Base-by-base conservation (phyloP, 2,888 invertebrate genomes). In the Limulus polyphemus region DNA sequence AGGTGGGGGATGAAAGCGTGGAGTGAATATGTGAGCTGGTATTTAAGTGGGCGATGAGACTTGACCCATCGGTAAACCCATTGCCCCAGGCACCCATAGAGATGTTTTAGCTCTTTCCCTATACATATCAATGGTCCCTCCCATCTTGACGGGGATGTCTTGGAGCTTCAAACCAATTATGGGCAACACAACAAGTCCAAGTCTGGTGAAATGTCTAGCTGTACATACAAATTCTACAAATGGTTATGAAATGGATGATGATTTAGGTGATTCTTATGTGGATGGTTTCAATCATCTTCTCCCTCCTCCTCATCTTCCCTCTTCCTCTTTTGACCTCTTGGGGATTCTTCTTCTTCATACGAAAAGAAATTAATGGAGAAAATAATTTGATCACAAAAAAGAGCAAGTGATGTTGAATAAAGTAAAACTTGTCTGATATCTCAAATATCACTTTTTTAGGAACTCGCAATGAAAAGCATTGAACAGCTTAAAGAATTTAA, bases 321-420 rank as follows among this genome's bases (percentile, higher is more conserved):
- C 59, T 65, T 65, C 57, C 65, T 58, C 55, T 65, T 65, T 48
- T 65, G 65, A 11, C 65, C 65, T 32, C 60, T 56, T 13, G 65
- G 59, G 49, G 54, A 54, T 17, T 54, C 54, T 54, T 49, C 62
- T 58, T 46, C 32, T 58, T 14, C 46, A 47, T 50, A 7, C 16
- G 54, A 50, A 59, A 47, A 51, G 32, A 51, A 51, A 61, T n/a
- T 54, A 47, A 49, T 10, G 13, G 49, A 46, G 48, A 46, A 61
- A 49, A 54, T 14, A 47, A 49, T 60, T 56, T n/a, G 48, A n/a
- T 60, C 59, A 51, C 13, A 48, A 50, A 13, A 46, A 11, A 49
- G n/a, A 32, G 52, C 55, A 49, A 11, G 13, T 49, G 11, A 51
- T 51, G 7, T 10, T 51, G 9, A 51, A 51, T 13, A n/a, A 51